phyloP scores from a whole-genome alignment of 1,140 invertebrate species.

The Eupeodes corollae region DNA sequence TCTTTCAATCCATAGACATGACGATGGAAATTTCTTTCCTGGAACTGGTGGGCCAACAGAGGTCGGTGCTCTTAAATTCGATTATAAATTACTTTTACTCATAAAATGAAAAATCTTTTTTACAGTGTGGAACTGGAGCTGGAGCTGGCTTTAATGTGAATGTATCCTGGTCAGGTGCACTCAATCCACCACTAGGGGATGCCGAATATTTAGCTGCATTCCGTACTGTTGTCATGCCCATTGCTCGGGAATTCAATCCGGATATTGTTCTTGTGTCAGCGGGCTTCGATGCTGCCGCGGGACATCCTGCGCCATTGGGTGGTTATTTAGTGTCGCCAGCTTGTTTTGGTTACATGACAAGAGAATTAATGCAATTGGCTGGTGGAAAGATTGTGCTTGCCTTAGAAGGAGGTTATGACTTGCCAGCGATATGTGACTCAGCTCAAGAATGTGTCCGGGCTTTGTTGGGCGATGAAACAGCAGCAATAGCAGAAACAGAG shows the following conservation, averaged over 20 bases:
- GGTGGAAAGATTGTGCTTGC: conserved; percentile 79
- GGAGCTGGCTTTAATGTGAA: conserved; percentile 97
- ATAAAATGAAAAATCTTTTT: conserved; percentile 43
- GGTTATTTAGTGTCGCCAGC: conserved; percentile 88
- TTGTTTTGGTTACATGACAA: conserved; percentile 95
- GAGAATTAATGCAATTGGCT: conserved; percentile 81
- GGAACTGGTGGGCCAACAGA: conserved; percentile 88
- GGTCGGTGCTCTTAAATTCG: conserved; percentile 13
- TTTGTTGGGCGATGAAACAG: conserved; percentile 72
- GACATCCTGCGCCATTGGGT: conserved; percentile 86
- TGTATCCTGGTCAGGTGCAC: conserved; percentile 85
- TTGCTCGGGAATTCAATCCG: conserved; percentile 85
- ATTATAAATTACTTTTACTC: too few relatives aligned
- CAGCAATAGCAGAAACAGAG: conserved; percentile 66
- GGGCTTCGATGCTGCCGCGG: conserved; percentile 92
- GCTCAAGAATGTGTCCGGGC: conserved; percentile 93
- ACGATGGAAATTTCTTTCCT: conserved; percentile 99
- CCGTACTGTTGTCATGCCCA: conserved; percentile 82
- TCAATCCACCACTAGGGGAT: conserved; percentile 88
- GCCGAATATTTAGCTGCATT: conserved; percentile 97
- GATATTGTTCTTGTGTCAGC: conserved; percentile 93
- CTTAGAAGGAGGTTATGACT: conserved; percentile 92
- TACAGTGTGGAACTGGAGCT: conserved; percentile 67
- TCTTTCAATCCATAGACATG: conserved; percentile 96
- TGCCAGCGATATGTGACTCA: conserved; percentile 91